phyloP scores from a whole-genome alignment of 2,888 invertebrate species.

The Holacanthella duospinosa region DNA sequence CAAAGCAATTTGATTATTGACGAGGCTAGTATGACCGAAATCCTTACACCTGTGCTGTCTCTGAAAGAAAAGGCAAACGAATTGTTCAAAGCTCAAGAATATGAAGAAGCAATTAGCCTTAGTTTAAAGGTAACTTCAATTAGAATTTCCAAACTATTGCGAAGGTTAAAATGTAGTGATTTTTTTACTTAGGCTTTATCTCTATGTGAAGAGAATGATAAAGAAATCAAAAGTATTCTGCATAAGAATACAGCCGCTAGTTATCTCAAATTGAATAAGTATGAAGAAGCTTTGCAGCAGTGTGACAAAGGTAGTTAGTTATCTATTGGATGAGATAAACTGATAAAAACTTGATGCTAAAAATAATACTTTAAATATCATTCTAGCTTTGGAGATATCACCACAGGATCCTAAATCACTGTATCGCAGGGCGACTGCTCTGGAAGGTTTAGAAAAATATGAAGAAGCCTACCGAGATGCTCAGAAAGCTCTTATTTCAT shows the following conservation, averaged over 20 bases:
- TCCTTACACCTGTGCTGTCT: constrained; percentile 13
- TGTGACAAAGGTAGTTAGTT: constrained; percentile 61
- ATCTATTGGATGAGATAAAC: too few relatives aligned
- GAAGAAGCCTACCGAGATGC: constrained; percentile 94
- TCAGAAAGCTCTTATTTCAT: constrained; percentile 66
- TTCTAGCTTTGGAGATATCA: constrained; percentile 60
- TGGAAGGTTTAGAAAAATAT: constrained; percentile 65
- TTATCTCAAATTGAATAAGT: constrained; percentile 68
- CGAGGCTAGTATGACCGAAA: constrained; percentile 4
- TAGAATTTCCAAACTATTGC: too few relatives aligned
- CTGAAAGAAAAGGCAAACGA: constrained; percentile 79
- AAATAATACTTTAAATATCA: too few relatives aligned
- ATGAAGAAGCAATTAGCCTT: constrained; percentile 60
- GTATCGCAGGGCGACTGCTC: constrained; percentile 80
- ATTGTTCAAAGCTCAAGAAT: constrained; percentile 68
- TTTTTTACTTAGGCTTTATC: constrained; percentile 24
- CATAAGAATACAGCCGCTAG: constrained; percentile 91
- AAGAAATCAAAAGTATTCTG: constrained; percentile 54
- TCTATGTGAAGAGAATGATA: constrained; percentile 27
- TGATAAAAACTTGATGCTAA: too few relatives aligned
- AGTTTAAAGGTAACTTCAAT: too few relatives aligned
- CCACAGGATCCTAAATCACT: constrained; percentile 89
- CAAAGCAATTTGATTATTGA: too few relatives aligned
- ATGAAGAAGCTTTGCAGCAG: constrained; percentile 64
- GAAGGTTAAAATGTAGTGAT: too few relatives aligned